Evolutionary conservation across 2,888 invertebrate genomes (phyloP).

Genomic region (Sialis fuliginosa): DNA sequence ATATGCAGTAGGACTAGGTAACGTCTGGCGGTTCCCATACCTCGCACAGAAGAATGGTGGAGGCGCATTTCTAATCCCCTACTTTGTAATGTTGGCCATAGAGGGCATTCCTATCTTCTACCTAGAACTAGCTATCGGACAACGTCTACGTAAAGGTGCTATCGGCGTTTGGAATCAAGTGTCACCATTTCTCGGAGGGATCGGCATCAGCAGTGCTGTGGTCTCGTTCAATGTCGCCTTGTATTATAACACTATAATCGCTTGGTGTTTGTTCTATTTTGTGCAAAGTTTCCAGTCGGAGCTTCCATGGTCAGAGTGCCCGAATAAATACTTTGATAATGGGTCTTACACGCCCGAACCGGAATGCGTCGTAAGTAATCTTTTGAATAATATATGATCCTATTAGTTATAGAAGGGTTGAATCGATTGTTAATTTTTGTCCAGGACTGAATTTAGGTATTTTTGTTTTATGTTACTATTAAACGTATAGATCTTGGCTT

Average conservation of each 20-base stretch:
- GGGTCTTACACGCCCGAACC: constrained; percentile 63
- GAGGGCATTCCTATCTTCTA: constrained; percentile 95
- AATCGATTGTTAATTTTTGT: too few species aligned
- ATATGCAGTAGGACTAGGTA: constrained; percentile 86
- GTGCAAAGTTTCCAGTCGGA: constrained; percentile 84
- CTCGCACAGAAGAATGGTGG: constrained; percentile 89
- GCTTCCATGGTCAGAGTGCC: constrained; percentile 84
- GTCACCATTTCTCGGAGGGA: constrained; percentile 73
- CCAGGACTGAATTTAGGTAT: too few species aligned
- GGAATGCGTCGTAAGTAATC: constrained; percentile 56
- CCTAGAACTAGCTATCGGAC: constrained; percentile 88
- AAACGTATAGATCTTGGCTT: too few species aligned
- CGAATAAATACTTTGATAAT: constrained; percentile 62
- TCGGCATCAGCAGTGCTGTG: constrained; percentile 86
- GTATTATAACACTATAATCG: constrained; percentile 95
- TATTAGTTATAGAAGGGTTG: too few species aligned
- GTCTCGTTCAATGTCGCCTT: constrained; percentile 93
- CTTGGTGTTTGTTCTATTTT: constrained; percentile 93
- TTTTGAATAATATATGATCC: neutral
- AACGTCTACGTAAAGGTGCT: constrained; percentile 80
- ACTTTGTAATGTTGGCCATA: constrained; percentile 84
- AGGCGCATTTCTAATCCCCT: constrained; percentile 92
- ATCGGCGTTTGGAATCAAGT: constrained; percentile 93
- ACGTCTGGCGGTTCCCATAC: constrained; percentile 92
- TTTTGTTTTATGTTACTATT: too few species aligned